phyloP scores from a whole-genome alignment of 2,888 invertebrate genomes.

The Protodeltote pygarga region DNA sequence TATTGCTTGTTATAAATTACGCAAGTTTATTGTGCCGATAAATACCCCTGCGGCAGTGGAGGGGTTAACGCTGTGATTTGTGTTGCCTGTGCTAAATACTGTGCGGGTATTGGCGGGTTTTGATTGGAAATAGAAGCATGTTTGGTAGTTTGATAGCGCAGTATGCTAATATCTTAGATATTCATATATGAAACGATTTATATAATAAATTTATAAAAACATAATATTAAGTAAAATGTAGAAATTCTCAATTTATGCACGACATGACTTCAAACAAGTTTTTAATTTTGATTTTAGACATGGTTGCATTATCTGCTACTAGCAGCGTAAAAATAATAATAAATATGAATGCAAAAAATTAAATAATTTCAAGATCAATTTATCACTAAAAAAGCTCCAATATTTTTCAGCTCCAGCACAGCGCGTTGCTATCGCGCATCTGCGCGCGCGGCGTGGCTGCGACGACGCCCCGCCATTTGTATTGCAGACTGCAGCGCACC shows the following conservation, averaged over 20 bases:
- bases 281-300: too few relatives aligned
- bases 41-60: conserved; percentile 63
- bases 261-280: too few relatives aligned
- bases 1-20: conserved; percentile 79
- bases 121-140: conserved; percentile 32
- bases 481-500: conserved; percentile 50
- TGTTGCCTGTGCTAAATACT: conserved; percentile 56
- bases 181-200: too few relatives aligned
- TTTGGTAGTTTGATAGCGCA: conserved; percentile 14
- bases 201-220: too few relatives aligned
- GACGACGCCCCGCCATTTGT: conserved; percentile 65
- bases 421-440: conserved; percentile 56
- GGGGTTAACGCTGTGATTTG: conserved; percentile 52
- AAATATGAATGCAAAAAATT: too few relatives aligned
- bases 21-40: conserved; percentile 69
- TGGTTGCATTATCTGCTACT: too few relatives aligned
- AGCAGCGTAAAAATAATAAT: too few relatives aligned
- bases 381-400: conserved; percentile 33
- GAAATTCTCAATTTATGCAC: too few relatives aligned
- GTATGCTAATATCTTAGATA: too few relatives aligned
- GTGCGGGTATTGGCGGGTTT: conserved; percentile 37
- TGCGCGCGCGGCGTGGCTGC: conserved; percentile 37
- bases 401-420: conserved; percentile 12
- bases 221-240: too few relatives aligned
- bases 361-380: too few relatives aligned